Conservation (phyloP, 1,140 invertebrate genomes). For the Ctenoplectra terminalis region DNA sequence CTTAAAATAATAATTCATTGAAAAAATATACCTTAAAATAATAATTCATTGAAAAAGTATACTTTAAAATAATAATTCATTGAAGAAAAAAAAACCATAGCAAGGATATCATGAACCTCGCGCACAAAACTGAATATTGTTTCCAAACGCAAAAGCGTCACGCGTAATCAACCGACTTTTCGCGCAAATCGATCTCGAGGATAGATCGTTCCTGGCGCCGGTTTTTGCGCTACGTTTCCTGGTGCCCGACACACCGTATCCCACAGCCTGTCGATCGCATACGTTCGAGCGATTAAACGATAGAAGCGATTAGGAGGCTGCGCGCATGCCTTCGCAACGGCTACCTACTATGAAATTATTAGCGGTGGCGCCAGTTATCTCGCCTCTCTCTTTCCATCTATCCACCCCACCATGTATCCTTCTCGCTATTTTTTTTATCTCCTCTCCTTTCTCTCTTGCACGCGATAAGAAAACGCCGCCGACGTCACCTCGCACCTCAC, state of each 20-base stretch:
- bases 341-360: conserved; percentile 69
- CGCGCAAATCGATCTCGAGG: conserved; percentile 16
- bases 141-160: neutral
- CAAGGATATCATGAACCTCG: too few species aligned
- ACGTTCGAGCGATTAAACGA: conserved; percentile 63
- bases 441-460: conserved; percentile 9
- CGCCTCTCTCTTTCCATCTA: conserved; percentile 41
- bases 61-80: too few species aligned
- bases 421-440: neutral
- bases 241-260: conserved; percentile 20
- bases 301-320: conserved; percentile 63
- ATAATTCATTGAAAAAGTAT: too few species aligned
- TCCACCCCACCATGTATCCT: conserved; percentile 27
- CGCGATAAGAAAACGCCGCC: conserved; percentile 13
- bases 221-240: conserved; percentile 35
- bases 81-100: too few species aligned
- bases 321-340: conserved; percentile 52
- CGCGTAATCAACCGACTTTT: neutral
- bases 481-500: conserved; percentile 21
- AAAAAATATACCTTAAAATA: too few species aligned
- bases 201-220: conserved; percentile 11
- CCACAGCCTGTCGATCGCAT: conserved; percentile 30
- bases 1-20: too few species aligned
- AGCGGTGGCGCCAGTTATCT: conserved; percentile 67
- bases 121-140: neutral